phyloP scores from a whole-genome alignment of 2,888 invertebrate species.

The Coenonympha glycerion region DNA sequence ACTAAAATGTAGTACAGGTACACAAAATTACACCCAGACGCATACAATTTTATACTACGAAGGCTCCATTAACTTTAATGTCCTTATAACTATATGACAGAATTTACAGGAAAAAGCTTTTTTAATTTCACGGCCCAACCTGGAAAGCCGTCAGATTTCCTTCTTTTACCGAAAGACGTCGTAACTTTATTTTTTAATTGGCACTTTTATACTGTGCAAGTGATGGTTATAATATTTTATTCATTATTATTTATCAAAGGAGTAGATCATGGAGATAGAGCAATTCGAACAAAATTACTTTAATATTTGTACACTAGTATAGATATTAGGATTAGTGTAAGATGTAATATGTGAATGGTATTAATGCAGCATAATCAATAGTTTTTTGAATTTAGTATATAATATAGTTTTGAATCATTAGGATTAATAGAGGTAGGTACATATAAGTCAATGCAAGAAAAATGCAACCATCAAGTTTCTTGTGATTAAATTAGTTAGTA shows the following conservation, averaged over 20 bases:
- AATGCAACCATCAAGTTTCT: too few relatives aligned
- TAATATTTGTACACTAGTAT: too few relatives aligned
- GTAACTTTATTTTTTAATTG: background rate
- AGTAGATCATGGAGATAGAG: too few relatives aligned
- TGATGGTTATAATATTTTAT: background rate
- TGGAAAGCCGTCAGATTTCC: constrained; percentile 31
- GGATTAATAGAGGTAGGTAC: too few relatives aligned
- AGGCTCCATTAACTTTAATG: constrained; percentile 66
- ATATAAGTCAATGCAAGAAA: too few relatives aligned
- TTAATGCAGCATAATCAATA: too few relatives aligned
- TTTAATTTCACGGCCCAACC: constrained; percentile 46
- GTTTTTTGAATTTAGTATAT: too few relatives aligned
- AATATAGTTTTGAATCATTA: too few relatives aligned
- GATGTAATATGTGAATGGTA: too few relatives aligned
- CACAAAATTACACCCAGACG: constrained; percentile 38
- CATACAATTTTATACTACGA: constrained; percentile 53
- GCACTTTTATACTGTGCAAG: background rate
- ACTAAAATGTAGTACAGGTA: background rate
- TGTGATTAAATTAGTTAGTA: too few relatives aligned
- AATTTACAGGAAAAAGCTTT: constrained; percentile 62
- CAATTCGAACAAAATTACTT: too few relatives aligned
- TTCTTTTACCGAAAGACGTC: background rate
- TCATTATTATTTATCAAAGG: background rate
- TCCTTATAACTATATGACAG: constrained; percentile 62
- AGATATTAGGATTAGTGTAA: too few relatives aligned